Evolutionary conservation across 1,140 invertebrate genomes (phyloP), one percentile per base, ranked within the genome.

Genomic region (Lysiphlebus fabarum): DNA sequence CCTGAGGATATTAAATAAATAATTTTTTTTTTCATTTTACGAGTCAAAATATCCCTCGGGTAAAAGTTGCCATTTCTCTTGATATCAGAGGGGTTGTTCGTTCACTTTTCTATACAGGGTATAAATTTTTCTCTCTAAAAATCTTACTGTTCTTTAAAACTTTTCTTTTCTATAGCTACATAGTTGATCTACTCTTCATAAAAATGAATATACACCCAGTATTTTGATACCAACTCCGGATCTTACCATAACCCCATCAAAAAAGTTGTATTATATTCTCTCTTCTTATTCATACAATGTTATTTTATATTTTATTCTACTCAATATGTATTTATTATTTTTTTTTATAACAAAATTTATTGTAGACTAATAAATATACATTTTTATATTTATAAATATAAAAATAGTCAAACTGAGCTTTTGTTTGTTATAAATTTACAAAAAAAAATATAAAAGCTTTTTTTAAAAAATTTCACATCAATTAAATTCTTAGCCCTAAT

Each of bases 1-100:
- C 71, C 71, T 53, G 64, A 61, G 70, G 71, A 69, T 72, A 72
- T 72, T 72, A 72, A 72, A 72, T 72, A 72, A 72, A 71, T 68
- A 72, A 63, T 66, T 64, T 66, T 67, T 59, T 48, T 49, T 59
- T 55, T 61, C 36, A 43, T 59, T 51, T 14, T 42, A 48, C 50
- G 17, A 34, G 37, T 17, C 7, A 14, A 38, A 48, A 17, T 66
- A 9, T 60, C 71, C 63, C 67, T 43, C 50, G 67, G 67, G 65
- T 69, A 61, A 42, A 26, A 26, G 17, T 26, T 26, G 17, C 17
- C 17, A 26, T 26, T 26, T 26, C 17, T 26, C 17, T 26, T 26
- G 17, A 26, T 26, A 26, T 26, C 17, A 26, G 17, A 26, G 17
- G 17, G 17, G 17, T 26, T 26, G 17, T 26, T 26, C 17, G 17